Conservation (phyloP, 2,888 invertebrate genomes). For the Cheilosia urbana region DNA sequence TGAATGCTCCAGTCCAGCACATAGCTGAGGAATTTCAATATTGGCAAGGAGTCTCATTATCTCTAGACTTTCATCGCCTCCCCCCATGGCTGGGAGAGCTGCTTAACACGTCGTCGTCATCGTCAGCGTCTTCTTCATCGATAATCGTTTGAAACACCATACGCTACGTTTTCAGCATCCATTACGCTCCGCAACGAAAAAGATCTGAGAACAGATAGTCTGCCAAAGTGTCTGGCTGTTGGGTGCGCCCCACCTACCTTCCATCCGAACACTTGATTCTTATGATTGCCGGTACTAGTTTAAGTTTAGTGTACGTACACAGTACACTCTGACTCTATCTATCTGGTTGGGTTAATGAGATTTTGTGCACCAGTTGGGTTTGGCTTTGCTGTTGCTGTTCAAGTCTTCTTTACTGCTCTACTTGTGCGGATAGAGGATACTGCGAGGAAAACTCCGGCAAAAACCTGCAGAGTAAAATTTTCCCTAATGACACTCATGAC, state of each 20-base stretch:
- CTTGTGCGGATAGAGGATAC: slow-evolving; percentile 14
- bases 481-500: slow-evolving; percentile 58
- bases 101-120: slow-evolving; percentile 52
- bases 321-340: not conserved
- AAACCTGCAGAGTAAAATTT: slow-evolving; percentile 27
- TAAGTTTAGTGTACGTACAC: not conserved
- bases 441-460: slow-evolving; percentile 1
- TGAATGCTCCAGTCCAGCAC: slow-evolving; percentile 34
- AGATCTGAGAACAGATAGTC: slow-evolving; percentile 50
- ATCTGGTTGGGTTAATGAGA: slow-evolving; percentile 55
- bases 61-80: slow-evolving; percentile 51
- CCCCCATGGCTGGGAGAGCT: slow-evolving; percentile 28
- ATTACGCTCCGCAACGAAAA: slow-evolving; percentile 31
- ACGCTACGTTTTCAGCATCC: slow-evolving; percentile 31
- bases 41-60: slow-evolving; percentile 56
- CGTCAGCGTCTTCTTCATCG: slow-evolving; percentile 48
- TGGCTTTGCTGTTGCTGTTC: slow-evolving; percentile 29
- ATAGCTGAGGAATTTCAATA: slow-evolving; percentile 59
- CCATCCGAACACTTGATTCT: not conserved
- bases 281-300: slow-evolving; percentile 31
- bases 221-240: slow-evolving; percentile 36
- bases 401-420: slow-evolving; percentile 30
- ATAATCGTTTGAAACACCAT: slow-evolving; percentile 59
- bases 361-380: slow-evolving; percentile 43
- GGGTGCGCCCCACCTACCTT: slow-evolving; percentile 5